These are phyloP conservation scores for Hyposoter didymator DNA, from an alignment of 2,888 invertebrate species.

Conservation along the genomic window DNA sequence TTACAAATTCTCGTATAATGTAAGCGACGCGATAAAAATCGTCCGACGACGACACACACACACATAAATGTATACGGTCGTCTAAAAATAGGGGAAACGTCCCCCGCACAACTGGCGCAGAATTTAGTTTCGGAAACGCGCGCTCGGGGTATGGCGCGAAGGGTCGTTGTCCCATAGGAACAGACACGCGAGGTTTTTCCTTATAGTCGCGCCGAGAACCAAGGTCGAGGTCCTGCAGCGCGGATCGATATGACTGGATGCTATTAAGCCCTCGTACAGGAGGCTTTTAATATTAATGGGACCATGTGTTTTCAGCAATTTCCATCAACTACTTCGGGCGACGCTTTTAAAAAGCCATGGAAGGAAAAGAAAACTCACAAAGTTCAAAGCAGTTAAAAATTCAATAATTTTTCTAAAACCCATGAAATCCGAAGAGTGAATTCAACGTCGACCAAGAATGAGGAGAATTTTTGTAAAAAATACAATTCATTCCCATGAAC, in stretches of 20 bases:
- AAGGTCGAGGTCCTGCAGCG: conserved; percentile 80
- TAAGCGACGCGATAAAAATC: background rate
- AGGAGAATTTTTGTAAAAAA: too few species aligned
- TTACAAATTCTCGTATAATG: background rate
- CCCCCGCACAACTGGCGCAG: conserved; percentile 29
- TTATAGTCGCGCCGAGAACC: conserved; percentile 77
- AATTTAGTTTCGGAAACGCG: conserved; percentile 44
- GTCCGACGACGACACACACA: background rate
- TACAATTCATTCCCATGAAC: too few species aligned
- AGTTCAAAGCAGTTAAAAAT: background rate
- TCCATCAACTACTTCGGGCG: background rate
- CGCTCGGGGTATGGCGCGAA: conserved; percentile 22
- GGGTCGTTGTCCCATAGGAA: conserved; percentile 72
- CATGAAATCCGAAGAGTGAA: too few species aligned
- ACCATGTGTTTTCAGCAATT: background rate
- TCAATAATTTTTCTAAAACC: too few species aligned
- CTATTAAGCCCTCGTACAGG: conserved; percentile 19
- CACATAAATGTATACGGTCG: conserved; percentile 16
- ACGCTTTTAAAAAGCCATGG: background rate
- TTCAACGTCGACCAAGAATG: too few species aligned
- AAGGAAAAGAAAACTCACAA: background rate
- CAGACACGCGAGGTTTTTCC: conserved; percentile 69
- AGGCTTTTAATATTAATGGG: background rate
- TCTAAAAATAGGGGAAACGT: conserved; percentile 45
- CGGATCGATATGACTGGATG: conserved; percentile 75